phyloP scores from a whole-genome alignment of 2,888 invertebrate genomes.

The Andrena marginata region DNA sequence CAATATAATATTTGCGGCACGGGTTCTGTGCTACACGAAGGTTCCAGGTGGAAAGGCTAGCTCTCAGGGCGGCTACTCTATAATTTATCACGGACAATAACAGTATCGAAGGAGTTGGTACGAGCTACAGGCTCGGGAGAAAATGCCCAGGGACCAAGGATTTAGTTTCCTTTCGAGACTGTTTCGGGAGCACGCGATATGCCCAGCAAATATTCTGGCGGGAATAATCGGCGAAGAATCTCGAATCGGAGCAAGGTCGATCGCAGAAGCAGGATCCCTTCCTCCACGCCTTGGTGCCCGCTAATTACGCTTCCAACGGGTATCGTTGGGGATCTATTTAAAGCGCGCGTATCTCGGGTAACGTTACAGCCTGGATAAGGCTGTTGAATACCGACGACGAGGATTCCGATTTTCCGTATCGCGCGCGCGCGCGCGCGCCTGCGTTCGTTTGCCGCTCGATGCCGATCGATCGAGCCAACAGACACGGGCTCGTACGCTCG shows the following conservation, averaged over 20 bases:
- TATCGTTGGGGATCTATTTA: conserved; percentile 52
- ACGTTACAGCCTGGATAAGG: conserved; percentile 55
- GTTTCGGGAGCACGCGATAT: no score
- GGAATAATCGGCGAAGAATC: not conserved
- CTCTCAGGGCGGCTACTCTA: no score
- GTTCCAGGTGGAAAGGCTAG: no score
- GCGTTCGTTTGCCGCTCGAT: conserved; percentile 44
- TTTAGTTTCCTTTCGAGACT: no score
- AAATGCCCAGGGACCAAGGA: no score
- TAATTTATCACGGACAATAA: no score
- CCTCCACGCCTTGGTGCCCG: conserved; percentile 5
- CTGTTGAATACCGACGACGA: conserved; percentile 28
- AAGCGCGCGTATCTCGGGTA: conserved; percentile 52
- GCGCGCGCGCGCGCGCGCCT: no score
- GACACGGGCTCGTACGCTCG: conserved; percentile 56
- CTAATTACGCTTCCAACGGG: conserved; percentile 51
- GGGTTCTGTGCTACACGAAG: no score
- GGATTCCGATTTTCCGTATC: conserved; percentile 30
- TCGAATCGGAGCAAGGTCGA: conserved; percentile 11
- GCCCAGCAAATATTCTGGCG: not conserved
- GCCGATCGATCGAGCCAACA: conserved; percentile 57
- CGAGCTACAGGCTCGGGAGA: no score
- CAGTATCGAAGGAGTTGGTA: no score
- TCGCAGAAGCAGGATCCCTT: not conserved
- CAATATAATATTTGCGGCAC: no score